Base-by-base conservation (phyloP, 2,888 invertebrate species). In the Cataglyphis altisquamis region DNA sequence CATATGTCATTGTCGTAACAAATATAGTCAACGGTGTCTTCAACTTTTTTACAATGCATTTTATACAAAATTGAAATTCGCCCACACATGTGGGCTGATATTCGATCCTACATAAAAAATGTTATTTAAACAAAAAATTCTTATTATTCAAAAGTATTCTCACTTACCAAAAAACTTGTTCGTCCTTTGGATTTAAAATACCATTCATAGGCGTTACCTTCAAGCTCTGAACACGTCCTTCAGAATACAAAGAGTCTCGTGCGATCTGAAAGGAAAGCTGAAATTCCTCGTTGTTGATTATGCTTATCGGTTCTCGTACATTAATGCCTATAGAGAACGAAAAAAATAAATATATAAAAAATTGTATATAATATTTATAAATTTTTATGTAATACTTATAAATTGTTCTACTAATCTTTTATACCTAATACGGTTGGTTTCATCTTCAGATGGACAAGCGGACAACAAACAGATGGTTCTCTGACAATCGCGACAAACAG, bases 391-490 rank as follows among this genome's bases (percentile, higher is more conserved):
- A 74, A 82, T 41, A 10, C 29, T 39, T 66, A 12, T 29, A 66
- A 39, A 10, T 39, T 18, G 68, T 66, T 25, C 32, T 29, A 73
- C 9, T 12, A 36, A 10, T 25, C 3, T 21, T 18, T 48, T 55
- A 21, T 15, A 25, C 39, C 96, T 66, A 97, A 95, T 15, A 97
- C 94, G 0, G 97, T 96, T 83, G 97, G 96, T 85, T 96, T 95
- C 91, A 97, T 95, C 68, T 95, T 94, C 81, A 97, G 92, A 90
- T 96, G 96, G 0, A 96, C 96, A 36, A 96, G 95, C 29, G 96
- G 95, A 91, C 97, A 96, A 72, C 95, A 94, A 6, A 97, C 95
- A 29, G 96, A 95, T 0, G 97, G 97, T 89, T 97, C 97, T 82
- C 95, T 95, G 0, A 97, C 96, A 66, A 95, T 93, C 15, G 97